Evolutionary conservation across 2,797 vertebrate species (phyloP), one percentile per base, ranked within the genome.

Genomic region (Buphagus erythrorhynchus): DNA sequence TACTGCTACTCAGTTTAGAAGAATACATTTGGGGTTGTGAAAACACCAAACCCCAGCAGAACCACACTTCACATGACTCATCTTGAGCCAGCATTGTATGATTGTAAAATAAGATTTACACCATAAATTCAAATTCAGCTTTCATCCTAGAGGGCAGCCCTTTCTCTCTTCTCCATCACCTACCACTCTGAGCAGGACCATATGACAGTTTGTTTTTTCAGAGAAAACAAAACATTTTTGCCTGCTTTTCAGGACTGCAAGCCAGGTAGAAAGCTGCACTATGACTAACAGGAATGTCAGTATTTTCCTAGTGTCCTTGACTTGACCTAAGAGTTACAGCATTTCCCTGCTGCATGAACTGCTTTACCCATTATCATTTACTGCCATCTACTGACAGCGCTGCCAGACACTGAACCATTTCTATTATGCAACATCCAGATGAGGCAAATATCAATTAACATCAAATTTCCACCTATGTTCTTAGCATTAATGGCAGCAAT

Each of bases 371-470:
- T 52, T 58, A 46, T 55, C 40, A 3, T 69, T 78, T 96, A 75
- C 95, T 66, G 91, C 97, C 97, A 96, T 36, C 97, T 98, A 81
- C 94, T 91, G 97, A 90, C 91, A 14, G 3, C 0, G 0, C 31
- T 9, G 45, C 13, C 68, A 67, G 29, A 5, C 31, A 46, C n/a
- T 1, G n/a, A 66, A 68, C 10, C 12, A 7, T 13, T 89, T 31
- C 76, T 51, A 67, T 11, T 0, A 14, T 3, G 31, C 61, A 51
- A 36, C 31, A 7, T 19, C 26, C 68, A 33, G 9, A 13, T 0
- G 2, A 63, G 28, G 36, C 6, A 77, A 80, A 20, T 10, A 21
- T 1, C 54, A 78, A n/a, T 35, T 61, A 49, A 22, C 22, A 54
- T 21, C 38, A 43, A n/a, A 55, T 71, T 84, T 58, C 55, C 20